Conservation (phyloP, 1,140 invertebrate genomes). For the Bombus breviceps region DNA sequence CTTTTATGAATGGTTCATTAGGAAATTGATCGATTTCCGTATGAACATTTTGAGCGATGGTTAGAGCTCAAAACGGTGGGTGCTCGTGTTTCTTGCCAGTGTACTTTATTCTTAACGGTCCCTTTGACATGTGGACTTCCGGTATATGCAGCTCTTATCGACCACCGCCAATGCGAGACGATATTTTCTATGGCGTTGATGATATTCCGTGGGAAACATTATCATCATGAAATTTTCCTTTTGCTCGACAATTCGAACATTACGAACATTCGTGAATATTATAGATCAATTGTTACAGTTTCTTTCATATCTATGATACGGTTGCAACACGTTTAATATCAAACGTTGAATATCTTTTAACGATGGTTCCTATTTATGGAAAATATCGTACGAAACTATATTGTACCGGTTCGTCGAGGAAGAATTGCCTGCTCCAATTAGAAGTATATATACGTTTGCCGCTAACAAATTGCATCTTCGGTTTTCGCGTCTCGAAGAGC, state of each 20-base stretch:
- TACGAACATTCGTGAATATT: not conserved
- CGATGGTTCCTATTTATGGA: not conserved
- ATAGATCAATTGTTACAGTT: not conserved
- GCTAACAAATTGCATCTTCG: not conserved
- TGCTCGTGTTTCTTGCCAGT: slow-evolving; percentile 22
- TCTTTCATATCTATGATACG: not conserved
- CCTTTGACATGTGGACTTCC: slow-evolving; percentile 4
- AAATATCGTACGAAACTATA: not conserved
- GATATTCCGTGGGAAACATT: not conserved
- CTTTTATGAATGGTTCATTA: not conserved
- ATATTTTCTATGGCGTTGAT: not conserved
- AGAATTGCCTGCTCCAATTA: not conserved
- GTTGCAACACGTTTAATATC: not conserved
- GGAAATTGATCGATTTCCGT: not conserved
- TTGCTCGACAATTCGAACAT: not conserved
- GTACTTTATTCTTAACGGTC: not conserved
- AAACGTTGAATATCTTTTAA: not conserved
- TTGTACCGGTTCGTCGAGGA: not conserved
- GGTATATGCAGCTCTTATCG: slow-evolving; percentile 25
- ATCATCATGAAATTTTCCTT: not conserved
- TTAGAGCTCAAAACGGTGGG: slow-evolving; percentile 24
- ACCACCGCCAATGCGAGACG: not conserved
- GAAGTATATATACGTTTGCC: not conserved
- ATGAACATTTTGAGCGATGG: too few relatives aligned
- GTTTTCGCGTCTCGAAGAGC: not conserved